Base-by-base conservation (phyloP, 1,140 invertebrate genomes). In the Nasonia longicornis region DNA sequence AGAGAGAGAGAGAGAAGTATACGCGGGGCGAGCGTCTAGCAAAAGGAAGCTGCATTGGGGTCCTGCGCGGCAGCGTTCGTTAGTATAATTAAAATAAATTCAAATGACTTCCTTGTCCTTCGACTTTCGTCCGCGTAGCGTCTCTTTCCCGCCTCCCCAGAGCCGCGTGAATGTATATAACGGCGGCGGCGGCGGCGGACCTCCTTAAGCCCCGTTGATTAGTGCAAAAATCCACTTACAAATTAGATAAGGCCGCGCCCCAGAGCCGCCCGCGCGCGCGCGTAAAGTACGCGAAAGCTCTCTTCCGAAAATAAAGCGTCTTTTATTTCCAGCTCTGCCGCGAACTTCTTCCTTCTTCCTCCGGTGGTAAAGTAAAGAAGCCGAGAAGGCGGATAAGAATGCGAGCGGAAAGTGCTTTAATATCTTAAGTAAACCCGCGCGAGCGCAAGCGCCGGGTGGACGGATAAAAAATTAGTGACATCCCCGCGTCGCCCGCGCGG, bases 41-140 rank as follows among this genome's bases (percentile, higher is more conserved):
- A 42, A 79, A 64, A 70, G 67, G 58, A 69, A 79, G 76, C 20
- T 4, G 71, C 38, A 22, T 22, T 38, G 8, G 71, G 71, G 71
- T 35, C 20, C 4, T 7, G 69, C 35, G 69, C 22, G 20, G 69
- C 20, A 83, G 80, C 82, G 88, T 89, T 90, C 89, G 89, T 91
- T 90, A 90, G 89, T 89, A 89, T 90, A 90, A 90, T 90, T 90
- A 90, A 90, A 89, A 90, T 90, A 90, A 90, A 90, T 90, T 90
- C 89, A 90, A 90, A 90, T 90, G 87, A 90, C 88, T 89, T 88
- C 87, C 88, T 89, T 89, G 86, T 87, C 85, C 85, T 87, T 82
- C 83, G 83, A 85, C 86, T 88, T 89, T 85, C 85, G 87, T 85
- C 83, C 85, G 81, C 85, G 82, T 76, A 58, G 84, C 84, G 45